Base-by-base conservation (phyloP, 2,888 invertebrate genomes). In the Erpobdella octoculata region DNA sequence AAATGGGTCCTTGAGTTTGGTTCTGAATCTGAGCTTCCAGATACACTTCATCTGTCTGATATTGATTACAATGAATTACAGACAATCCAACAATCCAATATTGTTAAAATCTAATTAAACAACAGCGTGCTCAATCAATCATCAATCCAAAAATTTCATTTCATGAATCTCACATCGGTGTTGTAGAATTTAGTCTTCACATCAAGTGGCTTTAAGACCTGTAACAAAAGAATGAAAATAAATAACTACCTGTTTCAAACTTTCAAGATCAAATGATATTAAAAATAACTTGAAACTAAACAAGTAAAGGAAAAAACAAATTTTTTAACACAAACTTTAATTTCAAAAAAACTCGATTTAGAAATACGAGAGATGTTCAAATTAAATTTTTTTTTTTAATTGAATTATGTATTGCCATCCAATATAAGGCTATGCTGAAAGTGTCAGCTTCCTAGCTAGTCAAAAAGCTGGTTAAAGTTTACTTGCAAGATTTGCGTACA, bases 101-200 rank as follows among this genome's bases (percentile, higher is more conserved):
- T 41, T 53, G 15, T 25, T 25, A 53, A 53, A 53, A 53, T 21
- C 21, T 1, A 5, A 25, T 53, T 6, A 8, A 53, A n/a, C n/a
- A n/a, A n/a, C n/a, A n/a, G n/a, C 18, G 12, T 12, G 18, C 12
- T 18, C 33, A 53, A 33, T 8, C n/a, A 35, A 59, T 35, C 25
- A n/a, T n/a, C 35, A 48, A 33, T 18, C 1, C 46, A 68, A 9
- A 35, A 21, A 72, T 2, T 4, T 31, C 35, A 46, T 31, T 15
- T 35, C 15, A 21, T 31, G 28, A 6, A 36, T 65, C 78, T 79
- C 82, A 88, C 88, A 86, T 89, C 95, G 1, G 93, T 92, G 86
- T 93, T 95, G 82, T 93, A 96, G 84, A 97, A 93, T 82, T 97
- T 96, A 0, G 97, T 97, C 85, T 96, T 95, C 0, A 98, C 95